Evolutionary conservation across 2,113 vertebrate species (phyloP).

Genomic region (Martes martes): DNA sequence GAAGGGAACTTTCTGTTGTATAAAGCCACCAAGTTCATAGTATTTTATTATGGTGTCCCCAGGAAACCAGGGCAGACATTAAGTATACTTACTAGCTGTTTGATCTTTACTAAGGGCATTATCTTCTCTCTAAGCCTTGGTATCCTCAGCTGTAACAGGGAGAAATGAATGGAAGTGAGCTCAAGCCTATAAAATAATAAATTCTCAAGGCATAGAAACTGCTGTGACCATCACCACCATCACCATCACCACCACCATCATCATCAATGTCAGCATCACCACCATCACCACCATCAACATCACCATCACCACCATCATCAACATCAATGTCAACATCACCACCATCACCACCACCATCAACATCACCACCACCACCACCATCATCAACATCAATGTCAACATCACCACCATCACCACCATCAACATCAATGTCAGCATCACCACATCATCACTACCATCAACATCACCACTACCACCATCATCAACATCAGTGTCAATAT

Average conservation of each 20-base stretch:
- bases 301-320: no score
- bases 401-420: no score
- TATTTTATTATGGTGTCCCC: neutral
- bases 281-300: no score
- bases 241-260: no score
- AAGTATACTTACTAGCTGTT: neutral
- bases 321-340: no score
- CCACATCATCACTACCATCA: neutral
- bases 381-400: no score
- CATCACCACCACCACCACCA: no score
- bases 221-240: neutral
- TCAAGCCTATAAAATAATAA: neutral
- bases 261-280: neutral
- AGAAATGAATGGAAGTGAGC: neutral
- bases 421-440: no score
- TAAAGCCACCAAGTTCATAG: neutral
- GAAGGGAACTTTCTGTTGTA: neutral
- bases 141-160: neutral
- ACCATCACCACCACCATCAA: accelerated
- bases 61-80: neutral
- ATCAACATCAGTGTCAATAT: neutral
- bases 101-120: neutral
- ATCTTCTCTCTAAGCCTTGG: neutral
- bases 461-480: accelerated
- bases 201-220: neutral